Evolutionary conservation across 2,888 invertebrate genomes (phyloP).

Genomic region (Operophtera brumata): DNA sequence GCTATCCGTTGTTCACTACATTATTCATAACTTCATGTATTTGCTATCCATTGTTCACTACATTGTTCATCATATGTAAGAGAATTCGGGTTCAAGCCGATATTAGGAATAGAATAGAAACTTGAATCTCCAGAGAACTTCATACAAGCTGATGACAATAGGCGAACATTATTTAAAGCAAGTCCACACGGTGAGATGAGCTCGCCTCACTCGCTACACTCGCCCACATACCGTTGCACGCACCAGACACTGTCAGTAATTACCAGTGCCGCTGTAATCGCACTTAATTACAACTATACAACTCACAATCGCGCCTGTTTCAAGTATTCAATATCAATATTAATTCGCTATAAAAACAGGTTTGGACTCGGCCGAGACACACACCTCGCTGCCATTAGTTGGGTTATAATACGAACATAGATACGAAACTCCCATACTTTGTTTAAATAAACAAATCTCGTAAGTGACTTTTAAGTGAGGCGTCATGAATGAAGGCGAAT

Average conservation of each 20-base stretch:
- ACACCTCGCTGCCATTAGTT: slow-evolving; percentile 10
- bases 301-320: slow-evolving; percentile 71
- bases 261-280: slow-evolving; percentile 69
- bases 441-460: neutral
- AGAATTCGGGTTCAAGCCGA: too few relatives aligned
- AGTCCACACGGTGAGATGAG: too few relatives aligned
- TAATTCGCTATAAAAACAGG: slow-evolving; percentile 73
- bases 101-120: too few relatives aligned
- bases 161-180: too few relatives aligned
- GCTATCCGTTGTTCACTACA: too few relatives aligned
- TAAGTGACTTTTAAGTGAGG: too few relatives aligned
- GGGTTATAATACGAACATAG: neutral
- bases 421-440: neutral
- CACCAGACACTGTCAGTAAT: slow-evolving; percentile 64
- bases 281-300: slow-evolving; percentile 74
- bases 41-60: too few relatives aligned
- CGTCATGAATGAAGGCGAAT: too few relatives aligned
- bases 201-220: neutral
- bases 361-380: slow-evolving; percentile 48
- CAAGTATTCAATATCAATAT: slow-evolving; percentile 75
- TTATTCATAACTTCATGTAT: too few relatives aligned
- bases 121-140: too few relatives aligned
- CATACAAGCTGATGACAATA: too few relatives aligned
- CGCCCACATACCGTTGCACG: slow-evolving; percentile 11
- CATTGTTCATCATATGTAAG: too few relatives aligned